Base-by-base conservation (phyloP, 1,140 invertebrate species). In the Musca vetustissima region DNA sequence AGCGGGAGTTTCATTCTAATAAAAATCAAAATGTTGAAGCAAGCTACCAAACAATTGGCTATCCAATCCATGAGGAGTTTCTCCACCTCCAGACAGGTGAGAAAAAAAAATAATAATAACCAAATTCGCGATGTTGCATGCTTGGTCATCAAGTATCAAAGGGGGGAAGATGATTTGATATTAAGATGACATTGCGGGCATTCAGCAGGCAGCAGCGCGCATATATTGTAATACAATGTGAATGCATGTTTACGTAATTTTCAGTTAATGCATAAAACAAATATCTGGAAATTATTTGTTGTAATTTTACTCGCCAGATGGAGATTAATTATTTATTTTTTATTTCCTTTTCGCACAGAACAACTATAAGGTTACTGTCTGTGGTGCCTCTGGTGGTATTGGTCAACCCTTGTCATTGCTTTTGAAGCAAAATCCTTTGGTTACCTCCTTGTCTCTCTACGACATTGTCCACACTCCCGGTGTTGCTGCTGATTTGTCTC, bases 401-500 rank as follows among this genome's bases (percentile, higher is more conserved):
- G 98, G 98, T 1, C 98, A 99, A 84, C 98, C 98, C 8, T 84
- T 99, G 74, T 95, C 96, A 11, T 86, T 99, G 49, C 87, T 99
- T n/a, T 83, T 99, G 67, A 99, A 99, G 85, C 88, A 93, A 75
- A 95, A 92, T 70, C 90, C 93, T 55, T 82, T 94, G 49, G 88
- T 98, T 17, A 90, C 89, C 15, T 88, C 94, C 74, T 85, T 98
- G 68, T 88, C 91, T 0, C 86, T 99, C 1, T 99, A 97, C 78
- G 98, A 99, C 87, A 93, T 99, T 83, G 95, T 96, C 0, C 92
- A 98, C 77, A 98, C 97, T 49, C 93, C 94, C 68, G 98, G 98
- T 72, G 97, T 99, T 17, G 97, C 96, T 69, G 95, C 96, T 71
- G 98, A 99, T 88, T 87, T 99, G 15, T 98, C 96, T 17, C 98